These are phyloP conservation scores for Lepidurus apus DNA, from an alignment of 1,140 invertebrate species.

Conservation along the genomic window DNA sequence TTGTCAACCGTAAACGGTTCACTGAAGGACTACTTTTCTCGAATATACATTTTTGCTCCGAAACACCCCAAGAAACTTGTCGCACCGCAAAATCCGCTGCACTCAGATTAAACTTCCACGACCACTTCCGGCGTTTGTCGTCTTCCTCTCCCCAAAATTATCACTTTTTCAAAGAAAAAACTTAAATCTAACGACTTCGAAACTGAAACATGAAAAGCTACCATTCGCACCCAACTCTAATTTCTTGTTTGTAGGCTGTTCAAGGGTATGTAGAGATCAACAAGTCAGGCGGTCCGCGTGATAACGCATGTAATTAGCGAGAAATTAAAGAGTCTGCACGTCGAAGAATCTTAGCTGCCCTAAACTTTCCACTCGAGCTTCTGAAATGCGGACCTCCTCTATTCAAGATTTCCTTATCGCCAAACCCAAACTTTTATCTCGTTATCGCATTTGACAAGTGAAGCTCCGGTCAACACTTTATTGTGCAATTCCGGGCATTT, in stretches of 20 bases:
- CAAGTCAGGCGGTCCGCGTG: neutral
- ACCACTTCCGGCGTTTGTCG: neutral
- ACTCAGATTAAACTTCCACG: neutral
- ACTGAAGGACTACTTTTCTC: neutral
- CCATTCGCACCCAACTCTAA: too few species aligned
- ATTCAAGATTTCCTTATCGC: neutral
- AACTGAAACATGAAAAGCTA: neutral
- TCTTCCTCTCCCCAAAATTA: neutral
- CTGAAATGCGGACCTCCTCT: neutral
- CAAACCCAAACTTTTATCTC: neutral
- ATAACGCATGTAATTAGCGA: conserved; percentile 9
- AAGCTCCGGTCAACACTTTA: too few species aligned
- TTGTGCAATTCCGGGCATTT: too few species aligned
- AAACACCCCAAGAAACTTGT: neutral
- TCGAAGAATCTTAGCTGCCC: neutral
- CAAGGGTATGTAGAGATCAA: too few species aligned
- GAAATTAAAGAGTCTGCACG: conserved; percentile 18
- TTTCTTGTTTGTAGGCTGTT: too few species aligned
- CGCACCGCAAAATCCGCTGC: conserved; percentile 11
- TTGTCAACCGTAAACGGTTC: conserved; percentile 1
- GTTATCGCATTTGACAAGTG: neutral
- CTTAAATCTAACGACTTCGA: neutral
- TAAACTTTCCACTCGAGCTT: neutral
- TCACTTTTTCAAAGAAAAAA: neutral
- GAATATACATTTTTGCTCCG: neutral